Percentiles rank a stretch among this genome's conserved stretches.
Evolutionary conservation across 2,888 invertebrate species (phyloP).

Genomic region (Spatulosminthurus flaviceps): DNA sequence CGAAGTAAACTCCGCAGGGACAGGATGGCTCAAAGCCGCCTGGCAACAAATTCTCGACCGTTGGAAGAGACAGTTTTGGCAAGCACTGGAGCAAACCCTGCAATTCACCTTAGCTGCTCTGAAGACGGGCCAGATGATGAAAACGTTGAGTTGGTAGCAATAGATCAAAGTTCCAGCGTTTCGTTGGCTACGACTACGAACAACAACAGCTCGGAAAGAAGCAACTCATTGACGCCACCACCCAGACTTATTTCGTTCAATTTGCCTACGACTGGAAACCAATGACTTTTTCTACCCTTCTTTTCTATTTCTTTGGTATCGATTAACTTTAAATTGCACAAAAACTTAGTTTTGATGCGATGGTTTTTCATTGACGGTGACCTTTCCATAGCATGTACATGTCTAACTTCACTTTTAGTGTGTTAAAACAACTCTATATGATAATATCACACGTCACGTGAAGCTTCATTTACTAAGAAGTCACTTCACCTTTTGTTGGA

Average conservation of each 20-base stretch:
- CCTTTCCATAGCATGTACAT: too few relatives aligned
- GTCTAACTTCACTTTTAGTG: too few relatives aligned
- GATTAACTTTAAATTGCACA: too few relatives aligned
- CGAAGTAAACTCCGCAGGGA: constrained; percentile 44
- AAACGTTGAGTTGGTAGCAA: constrained; percentile 33
- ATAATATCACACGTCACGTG: too few relatives aligned
- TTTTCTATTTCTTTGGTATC: constrained; percentile 23
- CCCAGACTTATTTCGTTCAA: constrained; percentile 51
- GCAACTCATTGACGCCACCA: constrained; percentile 53
- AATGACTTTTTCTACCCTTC: constrained; percentile 8
- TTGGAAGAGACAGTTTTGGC: constrained; percentile 43
- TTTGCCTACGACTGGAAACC: background rate
- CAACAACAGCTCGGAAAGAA: constrained; percentile 28
- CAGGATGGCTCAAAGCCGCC: constrained; percentile 39
- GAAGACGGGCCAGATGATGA: constrained; percentile 37
- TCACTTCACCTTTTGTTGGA: too few relatives aligned
- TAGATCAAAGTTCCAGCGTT: constrained; percentile 22
- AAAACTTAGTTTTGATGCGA: too few relatives aligned
- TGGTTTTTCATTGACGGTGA: too few relatives aligned
- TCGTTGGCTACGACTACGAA: constrained; percentile 37
- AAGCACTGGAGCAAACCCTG: constrained; percentile 47
- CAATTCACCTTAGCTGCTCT: constrained; percentile 50
- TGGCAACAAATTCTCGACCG: constrained; percentile 25
- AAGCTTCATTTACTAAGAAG: too few relatives aligned
- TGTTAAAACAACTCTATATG: too few relatives aligned